phyloP scores from a whole-genome alignment of 2,888 invertebrate genomes.

The Volucella zonaria region DNA sequence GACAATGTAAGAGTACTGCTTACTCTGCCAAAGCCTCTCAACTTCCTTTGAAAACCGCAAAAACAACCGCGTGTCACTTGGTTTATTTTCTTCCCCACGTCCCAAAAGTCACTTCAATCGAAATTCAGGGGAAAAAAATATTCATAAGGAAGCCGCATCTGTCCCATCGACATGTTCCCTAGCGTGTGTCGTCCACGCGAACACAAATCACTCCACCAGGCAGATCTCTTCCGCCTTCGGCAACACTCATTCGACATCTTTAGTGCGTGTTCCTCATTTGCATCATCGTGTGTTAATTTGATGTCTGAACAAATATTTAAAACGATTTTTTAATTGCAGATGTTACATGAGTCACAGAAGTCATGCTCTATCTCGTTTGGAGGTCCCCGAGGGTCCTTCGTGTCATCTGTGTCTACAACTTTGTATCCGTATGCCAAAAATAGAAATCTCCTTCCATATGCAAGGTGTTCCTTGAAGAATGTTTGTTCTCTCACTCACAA shows the following conservation, averaged over 20 bases:
- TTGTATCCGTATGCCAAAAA: conserved; percentile 38
- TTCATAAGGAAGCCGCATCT: conserved; percentile 10
- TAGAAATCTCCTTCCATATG: conserved; percentile 51
- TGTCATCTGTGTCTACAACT: conserved; percentile 37
- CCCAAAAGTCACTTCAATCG: too few relatives aligned
- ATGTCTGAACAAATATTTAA: conserved; percentile 74
- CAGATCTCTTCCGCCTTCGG: conserved; percentile 33
- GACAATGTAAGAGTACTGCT: too few relatives aligned
- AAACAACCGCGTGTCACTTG: too few relatives aligned
- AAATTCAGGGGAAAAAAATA: too few relatives aligned
- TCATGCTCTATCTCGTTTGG: conserved; percentile 47
- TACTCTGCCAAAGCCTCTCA: too few relatives aligned
- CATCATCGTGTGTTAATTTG: conserved; percentile 73
- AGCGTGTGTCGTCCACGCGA: conserved; percentile 42
- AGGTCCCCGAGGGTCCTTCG: conserved; percentile 55
- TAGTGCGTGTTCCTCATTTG: conserved; percentile 71
- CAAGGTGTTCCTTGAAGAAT: conserved; percentile 60
- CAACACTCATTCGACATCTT: conserved; percentile 44
- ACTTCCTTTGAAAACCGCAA: too few relatives aligned
- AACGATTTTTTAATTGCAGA: conserved; percentile 72
- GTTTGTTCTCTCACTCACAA: conserved; percentile 30
- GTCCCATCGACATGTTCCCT: background rate
- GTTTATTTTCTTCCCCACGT: too few relatives aligned
- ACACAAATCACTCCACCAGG: conserved; percentile 53
- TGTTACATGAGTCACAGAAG: conserved; percentile 70